Base-by-base conservation (phyloP, 2,113 vertebrate genomes). In the Raja brachyura region DNA sequence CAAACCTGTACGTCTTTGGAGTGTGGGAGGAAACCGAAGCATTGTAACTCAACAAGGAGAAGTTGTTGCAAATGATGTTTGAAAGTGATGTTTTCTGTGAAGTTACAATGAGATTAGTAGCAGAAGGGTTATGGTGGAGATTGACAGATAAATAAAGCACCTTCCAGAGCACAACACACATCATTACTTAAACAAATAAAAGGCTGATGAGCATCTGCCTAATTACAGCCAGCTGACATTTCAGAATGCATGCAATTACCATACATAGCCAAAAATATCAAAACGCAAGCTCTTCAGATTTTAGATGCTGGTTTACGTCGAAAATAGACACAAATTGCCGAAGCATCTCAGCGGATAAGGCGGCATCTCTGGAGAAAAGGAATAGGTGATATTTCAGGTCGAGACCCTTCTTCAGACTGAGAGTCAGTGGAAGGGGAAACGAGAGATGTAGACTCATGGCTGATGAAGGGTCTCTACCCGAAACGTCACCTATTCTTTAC, bases 121-220 rank as follows among this genome's bases (percentile, higher is more conserved):
- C 28, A 25, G 28, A 85, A 85, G 20, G 56, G 79, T 54, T 83
- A 83, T 48, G 20, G 54, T 59, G 22, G 39, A 56, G 79, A 83
- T 54, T 85, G 81, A 85, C 81, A 85, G 81, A 85, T 54, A 59
- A 3, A 22, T 48, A 48, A 85, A 85, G 22, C 22, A 54, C 56
- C 54, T 61, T 85, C 54, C 54, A 85, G 22, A 28, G 22, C 56
- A 59, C 22, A 85, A 22, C 56, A 54, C 81, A 85, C 56, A 85
- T 85, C 81, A 85, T n/a, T 13, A 59, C 81, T 85, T 85, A 9
- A 13, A 85, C 54, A 85, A 85, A 85, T 59, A 85, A 85, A 59
- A 54, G 48, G 59, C 81, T 59, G 81, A 85, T 54, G 59, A 25
- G 56, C 25, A 59, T 85, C 81, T 85, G 48, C 81, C 56, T 61